Evolutionary conservation across 1,140 invertebrate genomes (phyloP).

Genomic region (Drosophila grimshawi): DNA sequence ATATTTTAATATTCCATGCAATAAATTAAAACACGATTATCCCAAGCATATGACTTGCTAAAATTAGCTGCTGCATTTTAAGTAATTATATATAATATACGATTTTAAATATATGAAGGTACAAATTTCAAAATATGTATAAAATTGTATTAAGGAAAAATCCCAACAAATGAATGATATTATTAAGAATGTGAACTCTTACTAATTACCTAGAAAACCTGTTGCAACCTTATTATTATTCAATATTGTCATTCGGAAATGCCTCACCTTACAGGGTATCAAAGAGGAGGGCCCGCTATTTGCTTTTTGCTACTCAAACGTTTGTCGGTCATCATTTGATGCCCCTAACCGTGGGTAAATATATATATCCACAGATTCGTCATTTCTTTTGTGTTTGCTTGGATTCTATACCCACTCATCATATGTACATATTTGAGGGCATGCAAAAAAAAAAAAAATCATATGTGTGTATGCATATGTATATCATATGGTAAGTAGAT

Average conservation of each 20-base stretch:
- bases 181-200: neutral
- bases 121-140: neutral
- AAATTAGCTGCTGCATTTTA: neutral
- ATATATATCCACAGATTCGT: constrained; percentile 21
- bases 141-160: neutral
- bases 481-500: constrained; percentile 25
- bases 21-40: constrained; percentile 2
- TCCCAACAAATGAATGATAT: neutral
- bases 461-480: constrained; percentile 2
- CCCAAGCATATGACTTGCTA: neutral
- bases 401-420: neutral
- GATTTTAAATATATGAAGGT: constrained; percentile 3
- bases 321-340: constrained; percentile 37
- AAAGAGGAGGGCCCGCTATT: neutral
- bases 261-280: constrained; percentile 13
- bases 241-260: no score
- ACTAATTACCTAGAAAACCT: no score
- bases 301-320: neutral
- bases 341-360: neutral
- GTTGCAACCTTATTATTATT: no score
- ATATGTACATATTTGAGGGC: constrained; percentile 1
- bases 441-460: neutral
- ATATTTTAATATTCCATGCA: neutral
- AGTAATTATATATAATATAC: neutral
- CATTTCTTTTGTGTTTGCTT: constrained; percentile 17